These are phyloP conservation scores for Matsumyia berberina DNA, from an alignment of 2,888 invertebrate genomes.

Conservation along the genomic window DNA sequence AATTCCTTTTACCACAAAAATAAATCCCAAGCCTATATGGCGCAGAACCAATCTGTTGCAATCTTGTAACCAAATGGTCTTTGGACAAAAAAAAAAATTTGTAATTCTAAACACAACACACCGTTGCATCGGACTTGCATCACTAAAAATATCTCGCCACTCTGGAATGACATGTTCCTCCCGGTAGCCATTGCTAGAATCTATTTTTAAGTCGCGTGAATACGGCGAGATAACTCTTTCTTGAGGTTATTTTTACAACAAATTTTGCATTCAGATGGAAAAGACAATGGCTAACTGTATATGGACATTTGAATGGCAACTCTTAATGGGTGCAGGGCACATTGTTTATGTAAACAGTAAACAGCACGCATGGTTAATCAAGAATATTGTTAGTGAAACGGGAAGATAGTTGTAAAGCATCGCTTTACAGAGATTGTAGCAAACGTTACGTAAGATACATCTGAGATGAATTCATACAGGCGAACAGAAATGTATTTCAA, in stretches of 20 bases:
- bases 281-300: conserved; percentile 45
- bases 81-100: conserved; percentile 8
- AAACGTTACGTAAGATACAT: conserved; percentile 45
- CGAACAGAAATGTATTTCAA: conserved; percentile 45
- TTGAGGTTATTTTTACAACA: conserved; percentile 59
- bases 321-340: conserved; percentile 11
- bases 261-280: conserved; percentile 39
- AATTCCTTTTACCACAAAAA: conserved; percentile 22
- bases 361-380: conserved; percentile 43
- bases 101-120: conserved; percentile 35
- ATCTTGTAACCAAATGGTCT: conserved; percentile 21
- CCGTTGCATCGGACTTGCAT: conserved; percentile 34
- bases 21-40: conserved; percentile 35
- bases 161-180: conserved; percentile 58
- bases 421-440: conserved; percentile 58
- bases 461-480: conserved; percentile 20
- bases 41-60: conserved; percentile 40
- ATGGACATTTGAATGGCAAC: conserved; percentile 15
- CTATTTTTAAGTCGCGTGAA: conserved; percentile 47
- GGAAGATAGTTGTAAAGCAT: background rate
- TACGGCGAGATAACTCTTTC: conserved; percentile 46
- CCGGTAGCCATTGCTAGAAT: conserved; percentile 17
- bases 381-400: conserved; percentile 8
- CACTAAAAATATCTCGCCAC: conserved; percentile 57
- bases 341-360: conserved; percentile 10